These are phyloP conservation scores for Oryzias dopingdopingensis DNA, from an alignment of 2,797 vertebrate genomes.

Conservation along the genomic window DNA sequence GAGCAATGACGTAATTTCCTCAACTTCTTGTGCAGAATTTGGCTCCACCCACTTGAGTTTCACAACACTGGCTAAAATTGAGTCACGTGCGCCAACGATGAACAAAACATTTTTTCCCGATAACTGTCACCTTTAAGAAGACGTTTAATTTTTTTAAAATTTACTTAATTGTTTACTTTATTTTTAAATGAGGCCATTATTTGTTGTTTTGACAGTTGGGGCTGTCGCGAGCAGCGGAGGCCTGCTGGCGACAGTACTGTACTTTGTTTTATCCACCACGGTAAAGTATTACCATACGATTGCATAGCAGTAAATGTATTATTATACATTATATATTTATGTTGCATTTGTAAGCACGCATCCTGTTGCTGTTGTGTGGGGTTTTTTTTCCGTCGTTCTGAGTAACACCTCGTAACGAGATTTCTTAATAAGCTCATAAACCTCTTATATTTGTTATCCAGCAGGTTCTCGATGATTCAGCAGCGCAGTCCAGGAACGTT, in stretches of 20 bases:
- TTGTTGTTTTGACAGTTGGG: conserved; percentile 41
- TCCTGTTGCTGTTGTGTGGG: background rate
- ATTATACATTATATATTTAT: background rate
- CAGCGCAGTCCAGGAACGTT: no score
- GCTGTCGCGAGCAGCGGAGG: conserved; percentile 43
- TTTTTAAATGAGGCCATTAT: conserved; percentile 55
- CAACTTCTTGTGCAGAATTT: background rate
- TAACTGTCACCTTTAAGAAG: background rate
- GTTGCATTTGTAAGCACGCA: background rate
- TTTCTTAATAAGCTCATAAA: background rate
- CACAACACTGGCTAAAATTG: conserved; percentile 14
- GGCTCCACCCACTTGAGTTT: conserved; percentile 7
- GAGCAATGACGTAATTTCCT: no score
- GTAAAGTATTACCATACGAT: conserved; percentile 51
- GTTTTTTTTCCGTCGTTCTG: background rate
- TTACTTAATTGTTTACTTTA: background rate
- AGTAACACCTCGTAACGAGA: no score
- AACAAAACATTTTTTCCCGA: background rate
- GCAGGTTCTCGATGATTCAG: background rate
- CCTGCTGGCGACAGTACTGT: conserved; percentile 58
- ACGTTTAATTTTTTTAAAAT: background rate
- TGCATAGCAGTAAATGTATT: background rate
- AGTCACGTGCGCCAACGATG: background rate
- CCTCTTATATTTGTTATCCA: rapidly evolving
- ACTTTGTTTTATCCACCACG: conserved; percentile 52